Evolutionary conservation across 2,888 invertebrate species (phyloP).

Genomic region (Odiellus spinosus): DNA sequence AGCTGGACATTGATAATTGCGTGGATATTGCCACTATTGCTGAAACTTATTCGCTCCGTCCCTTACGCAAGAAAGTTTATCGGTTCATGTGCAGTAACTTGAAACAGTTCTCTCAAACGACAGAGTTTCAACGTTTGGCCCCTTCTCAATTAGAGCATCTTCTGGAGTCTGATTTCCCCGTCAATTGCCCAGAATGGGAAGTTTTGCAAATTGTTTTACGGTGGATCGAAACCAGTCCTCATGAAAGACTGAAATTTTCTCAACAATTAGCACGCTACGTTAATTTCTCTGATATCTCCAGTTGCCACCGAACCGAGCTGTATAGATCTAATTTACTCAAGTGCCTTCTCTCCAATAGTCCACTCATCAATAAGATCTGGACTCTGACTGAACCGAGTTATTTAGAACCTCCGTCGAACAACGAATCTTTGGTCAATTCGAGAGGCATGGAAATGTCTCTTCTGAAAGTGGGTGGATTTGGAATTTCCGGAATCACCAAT

Average conservation of each 20-base stretch:
- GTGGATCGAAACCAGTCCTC: slow-evolving; percentile 39
- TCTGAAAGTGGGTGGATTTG: slow-evolving; percentile 51
- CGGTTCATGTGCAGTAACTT: slow-evolving; percentile 48
- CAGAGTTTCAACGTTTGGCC: slow-evolving; percentile 44
- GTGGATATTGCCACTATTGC: slow-evolving; percentile 52
- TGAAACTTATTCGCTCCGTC: slow-evolving; percentile 46
- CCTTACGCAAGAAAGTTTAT: slow-evolving; percentile 43
- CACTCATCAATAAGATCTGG: slow-evolving; percentile 10
- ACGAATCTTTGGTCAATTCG: slow-evolving; percentile 38
- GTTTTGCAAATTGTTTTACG: slow-evolving; percentile 41
- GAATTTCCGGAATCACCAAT: slow-evolving; percentile 47
- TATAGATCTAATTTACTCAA: slow-evolving; percentile 15
- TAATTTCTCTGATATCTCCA: slow-evolving; percentile 35
- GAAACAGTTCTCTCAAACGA: slow-evolving; percentile 41
- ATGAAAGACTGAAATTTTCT: slow-evolving; percentile 31
- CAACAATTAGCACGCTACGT: slow-evolving; percentile 34
- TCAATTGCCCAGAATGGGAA: slow-evolving; percentile 47
- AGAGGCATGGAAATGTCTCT: slow-evolving; percentile 51
- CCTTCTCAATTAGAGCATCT: slow-evolving; percentile 44
- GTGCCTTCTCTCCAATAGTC: slow-evolving; percentile 12
- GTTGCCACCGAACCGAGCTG: slow-evolving; percentile 19
- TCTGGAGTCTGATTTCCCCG: slow-evolving; percentile 47
- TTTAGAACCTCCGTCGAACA: slow-evolving; percentile 8
- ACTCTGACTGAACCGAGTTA: slow-evolving; percentile 6
- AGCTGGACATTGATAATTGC: slow-evolving; percentile 51